Evolutionary conservation across 2,797 vertebrate genomes (phyloP), one percentile per base, ranked within the genome.

Genomic region (Channallabes apus): DNA sequence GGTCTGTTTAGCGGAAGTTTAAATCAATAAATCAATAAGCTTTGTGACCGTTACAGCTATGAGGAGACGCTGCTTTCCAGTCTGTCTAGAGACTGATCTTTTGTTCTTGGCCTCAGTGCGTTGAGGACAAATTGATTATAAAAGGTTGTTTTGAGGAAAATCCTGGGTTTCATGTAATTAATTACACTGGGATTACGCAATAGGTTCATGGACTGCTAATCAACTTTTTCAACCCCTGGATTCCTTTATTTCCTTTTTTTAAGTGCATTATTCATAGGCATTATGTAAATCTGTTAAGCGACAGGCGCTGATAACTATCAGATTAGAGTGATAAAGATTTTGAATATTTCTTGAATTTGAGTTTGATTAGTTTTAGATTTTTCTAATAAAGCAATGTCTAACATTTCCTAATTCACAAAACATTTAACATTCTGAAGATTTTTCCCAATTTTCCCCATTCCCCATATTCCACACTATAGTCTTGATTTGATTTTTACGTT

Each of bases 11-110:
- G 17, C 62, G 67, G 59, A 68, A 80, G 69, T 78, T 61, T 75
- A 80, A 51, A 69, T 83, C 82, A 80, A 77, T 86, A 86, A 88
- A 86, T 80, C 88, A 86, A 85, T 89, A 80, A n/a, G n/a, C 75
- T 18, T 41, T 65, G 46, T 29, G 24, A 20, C 68, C 64, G 81
- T 82, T 68, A 54, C 41, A 20, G 46, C 18, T 8, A n/a, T 76
- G 82, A 24, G 83, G 15, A 76, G 75, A 80, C 41, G 9, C 54
- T 8, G 20, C 29, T 41, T 58, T 67, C 71, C 80, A 65, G 29
- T 76, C 80, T 69, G 80, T 27, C 62, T 71, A 18, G 8, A 61
- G 51, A 11, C 46, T 24, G 32, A 65, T 4, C 84, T 76, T 82
- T 84, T 82, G 58, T 83, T 73, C 46, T n/a, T 22, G 18, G 32